Base-by-base conservation (phyloP, 2,113 vertebrate genomes). In the Cephalopholis sonnerati region DNA sequence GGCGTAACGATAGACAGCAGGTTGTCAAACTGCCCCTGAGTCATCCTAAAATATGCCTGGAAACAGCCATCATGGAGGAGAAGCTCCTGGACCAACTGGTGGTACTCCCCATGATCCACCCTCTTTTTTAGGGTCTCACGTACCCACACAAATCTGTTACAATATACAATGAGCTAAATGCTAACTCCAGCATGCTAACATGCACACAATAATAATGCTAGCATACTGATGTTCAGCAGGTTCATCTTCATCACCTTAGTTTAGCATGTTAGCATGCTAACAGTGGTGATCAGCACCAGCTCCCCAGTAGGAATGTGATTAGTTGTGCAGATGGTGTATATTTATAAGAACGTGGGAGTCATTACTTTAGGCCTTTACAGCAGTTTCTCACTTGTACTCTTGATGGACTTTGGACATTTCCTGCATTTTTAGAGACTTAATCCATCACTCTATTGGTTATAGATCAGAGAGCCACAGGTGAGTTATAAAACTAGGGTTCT, bases 401-500 rank as follows among this genome's bases (percentile, higher is more conserved):
- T 70, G 9, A 48, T 64, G 27, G 12, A 54, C 41, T 65, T 72
- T 62, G 22, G 3, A 50, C 53, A 41, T 81, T 57, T 76, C 32
- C 51, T 16, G 11, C 57, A 48, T 27, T 68, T 25, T 9, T 71
- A n/a, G 27, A 22, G 29, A 65, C 22, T 69, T 24, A 53, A 72
- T 81, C 22, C 44, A 50, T 78, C 76, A 74, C 25, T 53, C 15
- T 66, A 65, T 85, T 85, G 39, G 41, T 65, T 89, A 83, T 88
- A 58, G 84, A 92, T 87, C 73, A 68, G 29, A 39, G 27, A 79
- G 77, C 84, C 70, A 64, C 74, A 51, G 89, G 89, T 87, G 70
- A 68, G 39, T 36, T 36, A 79, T 85, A 82, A 66, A 79, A 84
- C 83, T 65, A 73, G 32, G 18, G 20, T 66, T 90, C 59, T 89